Evolutionary conservation across 2,888 invertebrate species (phyloP), one percentile per base, ranked within the genome.

Genomic region (Scotopteryx bipunctaria): DNA sequence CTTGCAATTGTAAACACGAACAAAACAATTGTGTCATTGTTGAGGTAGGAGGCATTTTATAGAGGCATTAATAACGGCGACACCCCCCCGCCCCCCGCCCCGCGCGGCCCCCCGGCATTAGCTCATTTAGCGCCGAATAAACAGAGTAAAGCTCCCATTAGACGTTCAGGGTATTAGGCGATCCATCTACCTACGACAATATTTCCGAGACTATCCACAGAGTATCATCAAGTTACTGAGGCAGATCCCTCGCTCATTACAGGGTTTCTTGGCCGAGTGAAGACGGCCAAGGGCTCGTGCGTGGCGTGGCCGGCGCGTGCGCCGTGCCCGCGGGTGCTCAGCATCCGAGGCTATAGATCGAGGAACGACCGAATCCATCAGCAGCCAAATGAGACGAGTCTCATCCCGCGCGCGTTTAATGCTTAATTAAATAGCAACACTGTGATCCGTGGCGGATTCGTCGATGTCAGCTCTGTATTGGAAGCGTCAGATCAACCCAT

Each of bases 101-200:
- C 27, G 27, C 27, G 27, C 11, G 9, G 27, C 27, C 3, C 9
- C 27, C 3, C 27, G 27, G 11, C 9, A 27, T 27, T 4, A 4
- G 9, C 27, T 27, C 27, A 19, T 36, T 16, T 19, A 36, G 21
- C 36, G 21, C 36, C 8, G 33, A 16, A 16, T 33, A 33, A 33
- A 33, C 33, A n/a, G 16, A 33, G 3, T n/a, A 33, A 33, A 33
- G 33, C 16, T 3, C 11, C 13, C 41, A 17, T 44, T 31, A 27
- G 38, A 32, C 35, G 44, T 49, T 45, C 13, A 23, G 42, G 29
- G 45, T 41, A 27, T 48, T 35, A 44, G 33, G 48, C 54, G 36
- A 45, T 54, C 41, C 44, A 45, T 49, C 41, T 32, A 36, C 25
- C n/a, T n/a, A 44, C 40, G 13, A 17, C 41, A 36, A 54, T 25